These are phyloP conservation scores for Hydractinia symbiolongicarpus DNA, from an alignment of 30 jellyfish, hydroid and myxozoan species.

Conservation along the genomic window DNA sequence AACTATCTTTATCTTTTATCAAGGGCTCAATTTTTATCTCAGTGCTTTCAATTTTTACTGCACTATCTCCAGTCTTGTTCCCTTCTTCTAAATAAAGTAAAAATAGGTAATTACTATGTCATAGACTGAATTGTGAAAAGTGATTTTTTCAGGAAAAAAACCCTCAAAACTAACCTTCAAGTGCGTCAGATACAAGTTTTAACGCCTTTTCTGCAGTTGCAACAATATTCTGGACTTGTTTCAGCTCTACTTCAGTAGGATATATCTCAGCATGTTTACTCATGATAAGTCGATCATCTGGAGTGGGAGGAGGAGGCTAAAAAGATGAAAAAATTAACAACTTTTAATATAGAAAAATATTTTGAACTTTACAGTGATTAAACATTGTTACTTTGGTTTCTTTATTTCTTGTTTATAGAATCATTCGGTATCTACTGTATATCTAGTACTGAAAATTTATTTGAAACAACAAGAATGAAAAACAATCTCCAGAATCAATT, in stretches of 20 bases:
- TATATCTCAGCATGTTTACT: conserved; percentile 70
- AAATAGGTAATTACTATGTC: neutral
- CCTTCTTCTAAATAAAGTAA: conserved; percentile 46
- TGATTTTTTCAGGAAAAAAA: neutral
- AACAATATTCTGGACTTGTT: conserved; percentile 81
- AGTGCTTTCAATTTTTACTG: conserved; percentile 16
- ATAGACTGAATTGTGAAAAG: neutral
- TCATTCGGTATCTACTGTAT: too few species aligned
- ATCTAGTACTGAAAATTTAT: too few species aligned
- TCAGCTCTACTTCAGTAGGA: conserved; percentile 80
- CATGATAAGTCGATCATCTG: conserved; percentile 91
- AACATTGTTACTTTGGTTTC: too few species aligned
- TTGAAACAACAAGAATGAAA: too few species aligned
- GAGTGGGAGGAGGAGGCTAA: conserved; percentile 65
- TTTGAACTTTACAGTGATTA: too few species aligned
- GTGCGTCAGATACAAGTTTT: conserved; percentile 74
- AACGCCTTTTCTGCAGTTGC: conserved; percentile 84
- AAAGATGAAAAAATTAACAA: too few species aligned
- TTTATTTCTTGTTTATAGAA: too few species aligned
- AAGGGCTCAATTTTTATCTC: conserved; percentile 33
- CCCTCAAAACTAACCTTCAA: conserved; percentile 28
- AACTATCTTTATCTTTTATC: neutral
- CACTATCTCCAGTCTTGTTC: conserved; percentile 37
- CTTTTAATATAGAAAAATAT: too few species aligned
- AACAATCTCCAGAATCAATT: too few species aligned